Evolutionary conservation across 1,140 invertebrate species (phyloP).

Genomic region (Rhagoletis pomonella): DNA sequence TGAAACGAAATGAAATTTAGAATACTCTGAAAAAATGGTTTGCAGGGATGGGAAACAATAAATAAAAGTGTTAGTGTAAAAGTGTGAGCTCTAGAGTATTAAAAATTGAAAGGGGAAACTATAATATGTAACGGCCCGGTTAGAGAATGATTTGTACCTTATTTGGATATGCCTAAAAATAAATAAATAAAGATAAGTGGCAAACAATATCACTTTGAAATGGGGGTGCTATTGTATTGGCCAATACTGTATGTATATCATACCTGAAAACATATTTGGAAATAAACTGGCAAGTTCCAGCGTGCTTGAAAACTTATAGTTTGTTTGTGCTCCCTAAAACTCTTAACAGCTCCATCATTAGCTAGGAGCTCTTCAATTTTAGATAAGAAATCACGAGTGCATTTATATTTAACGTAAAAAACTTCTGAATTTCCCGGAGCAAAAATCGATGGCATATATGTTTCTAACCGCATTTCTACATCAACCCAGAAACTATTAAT

Average conservation of each 20-base stretch:
- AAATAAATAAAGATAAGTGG: too few species aligned
- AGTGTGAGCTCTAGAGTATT: too few species aligned
- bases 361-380: slow-evolving; percentile 83
- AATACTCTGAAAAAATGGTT: too few species aligned
- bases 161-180: too few species aligned
- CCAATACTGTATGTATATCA: slow-evolving; percentile 54
- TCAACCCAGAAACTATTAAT: slow-evolving; percentile 93
- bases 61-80: too few species aligned
- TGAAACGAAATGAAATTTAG: too few species aligned
- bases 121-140: too few species aligned
- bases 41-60: too few species aligned
- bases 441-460: slow-evolving; percentile 88
- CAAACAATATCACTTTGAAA: too few species aligned
- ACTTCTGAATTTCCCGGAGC: slow-evolving; percentile 92
- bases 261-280: slow-evolving; percentile 91
- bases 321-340: slow-evolving; percentile 79
- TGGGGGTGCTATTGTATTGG: not conserved
- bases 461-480: slow-evolving; percentile 85
- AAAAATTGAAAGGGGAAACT: too few species aligned
- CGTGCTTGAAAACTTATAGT: slow-evolving; percentile 86
- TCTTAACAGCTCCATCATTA: slow-evolving; percentile 75
- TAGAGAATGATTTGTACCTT: too few species aligned
- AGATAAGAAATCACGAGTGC: slow-evolving; percentile 86
- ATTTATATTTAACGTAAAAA: slow-evolving; percentile 88
- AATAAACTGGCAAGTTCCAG: slow-evolving; percentile 97